Conservation (phyloP, 2,888 invertebrate genomes). For the Monochamus alternatus region DNA sequence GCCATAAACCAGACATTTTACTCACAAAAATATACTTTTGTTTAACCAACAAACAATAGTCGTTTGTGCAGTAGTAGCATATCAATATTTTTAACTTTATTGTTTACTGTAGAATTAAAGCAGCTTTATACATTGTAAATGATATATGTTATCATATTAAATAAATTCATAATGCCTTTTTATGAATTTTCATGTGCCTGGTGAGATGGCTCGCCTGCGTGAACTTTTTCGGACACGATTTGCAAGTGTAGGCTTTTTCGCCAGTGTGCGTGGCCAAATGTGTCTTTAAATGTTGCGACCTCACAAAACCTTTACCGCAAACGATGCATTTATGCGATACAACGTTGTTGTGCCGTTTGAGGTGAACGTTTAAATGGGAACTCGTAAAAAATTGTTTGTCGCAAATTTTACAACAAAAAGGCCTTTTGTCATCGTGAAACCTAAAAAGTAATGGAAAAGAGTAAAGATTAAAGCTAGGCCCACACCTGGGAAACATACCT, state of each 20-base stretch:
- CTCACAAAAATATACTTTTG: too few species aligned
- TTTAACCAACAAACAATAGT: too few species aligned
- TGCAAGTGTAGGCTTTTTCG: conserved; percentile 75
- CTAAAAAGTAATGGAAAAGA: conserved; percentile 40
- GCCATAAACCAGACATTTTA: too few species aligned
- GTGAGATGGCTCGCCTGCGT: conserved; percentile 64
- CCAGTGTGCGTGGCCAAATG: conserved; percentile 75
- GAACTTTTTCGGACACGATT: conserved; percentile 68
- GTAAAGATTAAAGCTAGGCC: not conserved
- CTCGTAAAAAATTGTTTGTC: conserved; percentile 62
- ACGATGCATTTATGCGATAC: conserved; percentile 69
- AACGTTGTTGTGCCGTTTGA: conserved; percentile 62
- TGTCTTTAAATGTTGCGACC: conserved; percentile 72
- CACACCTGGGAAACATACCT: conserved; percentile 34
- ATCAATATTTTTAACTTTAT: too few species aligned
- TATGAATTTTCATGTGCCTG: conserved; percentile 63
- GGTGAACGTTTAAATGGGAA: conserved; percentile 63
- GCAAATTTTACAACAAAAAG: conserved; percentile 61
- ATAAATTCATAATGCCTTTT: not conserved
- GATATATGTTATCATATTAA: not conserved
- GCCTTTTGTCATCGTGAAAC: conserved; percentile 63
- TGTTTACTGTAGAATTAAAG: too few species aligned
- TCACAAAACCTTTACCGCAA: conserved; percentile 73
- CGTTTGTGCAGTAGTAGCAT: too few species aligned
- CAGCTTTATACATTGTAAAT: too few species aligned